A percentile compares a stretch with the other conserved stretches of the same genome.
Conservation (phyloP, 1,140 invertebrate genomes). For the Ptiloglossa arizonensis region DNA sequence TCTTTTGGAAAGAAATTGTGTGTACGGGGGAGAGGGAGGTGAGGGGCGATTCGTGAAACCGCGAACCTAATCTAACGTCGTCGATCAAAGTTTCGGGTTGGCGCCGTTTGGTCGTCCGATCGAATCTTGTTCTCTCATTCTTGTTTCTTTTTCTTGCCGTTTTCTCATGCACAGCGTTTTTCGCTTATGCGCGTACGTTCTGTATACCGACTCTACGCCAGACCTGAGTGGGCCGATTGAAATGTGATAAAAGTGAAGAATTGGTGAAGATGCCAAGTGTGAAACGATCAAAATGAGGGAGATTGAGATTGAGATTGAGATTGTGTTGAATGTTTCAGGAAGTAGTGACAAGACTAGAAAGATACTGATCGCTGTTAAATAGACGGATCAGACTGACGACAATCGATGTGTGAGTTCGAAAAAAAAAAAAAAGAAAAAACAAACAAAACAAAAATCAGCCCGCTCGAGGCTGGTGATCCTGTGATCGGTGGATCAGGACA, state of each 20-base stretch:
- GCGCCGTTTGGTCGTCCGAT: background rate
- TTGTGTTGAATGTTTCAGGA: background rate
- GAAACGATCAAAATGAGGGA: background rate
- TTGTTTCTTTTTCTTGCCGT: background rate
- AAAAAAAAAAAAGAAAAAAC: slow-evolving; percentile 6
- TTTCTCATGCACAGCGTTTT: slow-evolving; percentile 17
- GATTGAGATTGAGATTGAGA: background rate
- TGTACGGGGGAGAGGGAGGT: background rate
- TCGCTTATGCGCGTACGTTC: slow-evolving; percentile 3
- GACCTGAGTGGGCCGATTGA: slow-evolving; percentile 52
- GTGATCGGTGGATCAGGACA: slow-evolving; percentile 40
- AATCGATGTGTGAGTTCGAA: background rate
- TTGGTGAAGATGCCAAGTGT: background rate
- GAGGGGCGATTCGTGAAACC: slow-evolving; percentile 14
- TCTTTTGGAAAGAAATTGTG: background rate
- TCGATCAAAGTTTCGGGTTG: slow-evolving; percentile 30
- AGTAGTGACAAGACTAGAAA: slow-evolving; percentile 17
- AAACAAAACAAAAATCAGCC: slow-evolving; percentile 43
- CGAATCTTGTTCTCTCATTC: background rate
- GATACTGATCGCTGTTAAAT: too few species aligned
- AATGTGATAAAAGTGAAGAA: slow-evolving; percentile 3
- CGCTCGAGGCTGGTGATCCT: slow-evolving; percentile 44
- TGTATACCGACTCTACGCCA: slow-evolving; percentile 32
- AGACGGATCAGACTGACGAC: slow-evolving; percentile 27
- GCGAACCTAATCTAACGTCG: slow-evolving; percentile 31